Evolutionary conservation across 2,113 vertebrate genomes (phyloP).

Genomic region (Spea bombifrons): DNA sequence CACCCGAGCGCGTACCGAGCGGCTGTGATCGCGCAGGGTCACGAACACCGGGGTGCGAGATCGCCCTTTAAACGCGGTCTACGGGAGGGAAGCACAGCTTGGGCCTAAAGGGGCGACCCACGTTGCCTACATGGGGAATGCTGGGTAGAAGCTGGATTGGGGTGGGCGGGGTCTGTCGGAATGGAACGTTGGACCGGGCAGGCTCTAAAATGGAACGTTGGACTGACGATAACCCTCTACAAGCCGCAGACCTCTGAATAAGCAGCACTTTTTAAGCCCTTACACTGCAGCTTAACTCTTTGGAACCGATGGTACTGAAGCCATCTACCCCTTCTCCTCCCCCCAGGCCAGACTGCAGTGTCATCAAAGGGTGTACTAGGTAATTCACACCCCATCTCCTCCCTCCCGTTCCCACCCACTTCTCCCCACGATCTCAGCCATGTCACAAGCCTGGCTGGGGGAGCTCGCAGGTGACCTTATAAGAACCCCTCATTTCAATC

Average conservation of each 20-base stretch:
- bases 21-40: neutral
- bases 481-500: neutral
- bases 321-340: neutral
- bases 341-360: constrained; percentile 39
- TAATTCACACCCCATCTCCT: neutral
- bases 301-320: too few relatives aligned
- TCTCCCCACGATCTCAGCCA: neutral
- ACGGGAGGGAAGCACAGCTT: neutral
- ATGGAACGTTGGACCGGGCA: constrained; percentile 20
- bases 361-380: constrained; percentile 38
- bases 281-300: too few relatives aligned
- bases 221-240: neutral
- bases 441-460: constrained; percentile 24
- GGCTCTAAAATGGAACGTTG: neutral
- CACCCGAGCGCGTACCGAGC: too few relatives aligned
- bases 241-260: too few relatives aligned
- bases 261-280: too few relatives aligned
- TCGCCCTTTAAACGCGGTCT: neutral
- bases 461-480: constrained; percentile 16
- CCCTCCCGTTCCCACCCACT: neutral
- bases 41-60: too few relatives aligned
- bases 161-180: constrained; percentile 32
- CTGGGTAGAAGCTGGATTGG: constrained; percentile 51
- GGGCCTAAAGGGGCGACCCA: constrained; percentile 51
- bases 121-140: constrained; percentile 63